phyloP scores from a whole-genome alignment of 2,113 vertebrate species.

The Prunella fulvescens region DNA sequence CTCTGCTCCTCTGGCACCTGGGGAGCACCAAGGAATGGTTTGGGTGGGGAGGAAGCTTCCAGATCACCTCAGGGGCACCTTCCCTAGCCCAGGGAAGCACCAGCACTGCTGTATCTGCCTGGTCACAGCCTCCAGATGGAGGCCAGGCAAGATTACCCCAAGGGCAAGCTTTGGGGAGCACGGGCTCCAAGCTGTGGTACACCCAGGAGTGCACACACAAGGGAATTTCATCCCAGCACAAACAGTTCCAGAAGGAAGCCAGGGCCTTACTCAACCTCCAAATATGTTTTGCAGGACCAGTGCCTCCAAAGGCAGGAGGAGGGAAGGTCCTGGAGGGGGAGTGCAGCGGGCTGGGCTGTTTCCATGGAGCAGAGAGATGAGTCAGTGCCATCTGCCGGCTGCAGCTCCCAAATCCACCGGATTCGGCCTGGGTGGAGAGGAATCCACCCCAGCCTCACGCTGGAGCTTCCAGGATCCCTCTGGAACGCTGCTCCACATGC shows the following conservation, averaged over 20 bases:
- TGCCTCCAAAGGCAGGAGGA: background rate
- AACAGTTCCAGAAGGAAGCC: conserved; percentile 6
- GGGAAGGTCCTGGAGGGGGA: background rate
- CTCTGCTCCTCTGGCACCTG: background rate
- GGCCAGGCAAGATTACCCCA: background rate
- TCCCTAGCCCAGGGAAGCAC: background rate
- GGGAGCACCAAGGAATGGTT: background rate
- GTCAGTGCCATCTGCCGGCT: conserved; percentile 64
- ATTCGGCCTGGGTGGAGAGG: fast-evolving
- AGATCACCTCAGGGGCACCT: background rate
- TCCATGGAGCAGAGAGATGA: background rate
- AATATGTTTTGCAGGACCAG: background rate
- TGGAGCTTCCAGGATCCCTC: background rate
- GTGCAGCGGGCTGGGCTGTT: background rate
- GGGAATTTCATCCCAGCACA: background rate
- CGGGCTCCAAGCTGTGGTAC: fast-evolving
- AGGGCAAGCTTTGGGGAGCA: background rate
- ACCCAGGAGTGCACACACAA: background rate
- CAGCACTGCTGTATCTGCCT: fast-evolving
- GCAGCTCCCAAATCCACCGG: background rate
- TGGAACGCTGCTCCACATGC: background rate
- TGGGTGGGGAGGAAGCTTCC: background rate
- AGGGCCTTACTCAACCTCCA: background rate
- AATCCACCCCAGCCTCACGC: fast-evolving
- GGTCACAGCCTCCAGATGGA: background rate